Evolutionary conservation across 2,113 vertebrate species (phyloP).

Genomic region (Tauraco erythrolophus): DNA sequence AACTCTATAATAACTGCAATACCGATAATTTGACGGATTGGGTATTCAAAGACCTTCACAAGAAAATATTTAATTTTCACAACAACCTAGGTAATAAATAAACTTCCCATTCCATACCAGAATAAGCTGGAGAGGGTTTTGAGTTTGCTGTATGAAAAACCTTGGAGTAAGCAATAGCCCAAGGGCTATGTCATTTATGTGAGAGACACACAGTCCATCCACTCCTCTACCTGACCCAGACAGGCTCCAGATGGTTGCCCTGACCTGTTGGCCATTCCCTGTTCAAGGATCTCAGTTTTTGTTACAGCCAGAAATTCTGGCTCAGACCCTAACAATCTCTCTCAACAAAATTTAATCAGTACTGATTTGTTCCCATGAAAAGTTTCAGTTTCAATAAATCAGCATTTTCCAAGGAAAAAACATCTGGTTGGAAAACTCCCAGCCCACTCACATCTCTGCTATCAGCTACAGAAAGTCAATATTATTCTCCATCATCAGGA

Average conservation of each 20-base stretch:
- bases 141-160: not conserved
- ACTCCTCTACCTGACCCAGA: slow-evolving; percentile 41
- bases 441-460: slow-evolving; percentile 42
- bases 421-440: slow-evolving; percentile 60
- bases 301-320: slow-evolving; percentile 29
- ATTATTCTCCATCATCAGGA: slow-evolving; percentile 35
- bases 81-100: not conserved
- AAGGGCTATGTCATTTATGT: not conserved
- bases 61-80: not conserved
- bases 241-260: slow-evolving; percentile 37
- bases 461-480: slow-evolving; percentile 57
- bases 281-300: slow-evolving; percentile 7
- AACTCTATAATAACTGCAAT: not conserved
- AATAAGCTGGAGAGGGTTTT: not conserved
- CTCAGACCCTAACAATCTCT: slow-evolving; percentile 36
- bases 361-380: slow-evolving; percentile 68
- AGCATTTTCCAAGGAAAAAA: slow-evolving; percentile 43
- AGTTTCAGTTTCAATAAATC: slow-evolving; percentile 69
- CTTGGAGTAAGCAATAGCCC: not conserved
- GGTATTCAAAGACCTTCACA: not conserved
- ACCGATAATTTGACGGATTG: not conserved
- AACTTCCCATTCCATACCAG: not conserved
- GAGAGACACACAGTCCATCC: not conserved
- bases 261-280: slow-evolving; percentile 24
- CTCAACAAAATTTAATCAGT: slow-evolving; percentile 67